phyloP scores from a whole-genome alignment of 2,797 vertebrate species.

The Megaceryle alcyon region DNA sequence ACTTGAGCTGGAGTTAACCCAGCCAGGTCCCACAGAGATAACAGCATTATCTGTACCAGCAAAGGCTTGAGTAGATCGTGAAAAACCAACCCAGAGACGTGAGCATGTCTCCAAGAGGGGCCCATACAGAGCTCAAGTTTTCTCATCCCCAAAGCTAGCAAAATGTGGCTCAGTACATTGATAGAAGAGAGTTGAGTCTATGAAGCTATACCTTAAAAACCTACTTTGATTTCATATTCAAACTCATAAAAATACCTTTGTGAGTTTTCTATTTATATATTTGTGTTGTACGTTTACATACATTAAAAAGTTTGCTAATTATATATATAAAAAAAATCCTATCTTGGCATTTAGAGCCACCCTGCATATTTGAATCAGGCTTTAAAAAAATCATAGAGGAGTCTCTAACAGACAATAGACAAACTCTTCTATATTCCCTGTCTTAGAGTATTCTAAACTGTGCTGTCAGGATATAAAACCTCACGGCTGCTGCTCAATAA shows the following conservation, averaged over 20 bases:
- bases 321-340: neutral
- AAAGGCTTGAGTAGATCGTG: rapidly evolving
- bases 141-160: neutral
- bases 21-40: neutral
- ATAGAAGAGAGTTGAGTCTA: neutral
- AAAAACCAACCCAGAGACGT: rapidly evolving
- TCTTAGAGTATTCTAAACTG: constrained; percentile 14
- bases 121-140: rapidly evolving
- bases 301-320: neutral
- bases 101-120: neutral
- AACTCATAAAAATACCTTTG: neutral
- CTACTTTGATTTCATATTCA: neutral
- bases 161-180: neutral
- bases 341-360: neutral
- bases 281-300: neutral
- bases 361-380: neutral
- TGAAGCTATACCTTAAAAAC: neutral
- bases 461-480: neutral
- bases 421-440: neutral
- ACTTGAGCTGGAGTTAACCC: neutral
- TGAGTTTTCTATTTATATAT: neutral
- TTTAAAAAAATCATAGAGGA: neutral
- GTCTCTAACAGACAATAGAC: neutral
- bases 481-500: neutral
- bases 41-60: neutral